Evolutionary conservation across 1,140 invertebrate genomes (phyloP), one percentile per base, ranked within the genome.

Genomic region (Pantala flavescens): DNA sequence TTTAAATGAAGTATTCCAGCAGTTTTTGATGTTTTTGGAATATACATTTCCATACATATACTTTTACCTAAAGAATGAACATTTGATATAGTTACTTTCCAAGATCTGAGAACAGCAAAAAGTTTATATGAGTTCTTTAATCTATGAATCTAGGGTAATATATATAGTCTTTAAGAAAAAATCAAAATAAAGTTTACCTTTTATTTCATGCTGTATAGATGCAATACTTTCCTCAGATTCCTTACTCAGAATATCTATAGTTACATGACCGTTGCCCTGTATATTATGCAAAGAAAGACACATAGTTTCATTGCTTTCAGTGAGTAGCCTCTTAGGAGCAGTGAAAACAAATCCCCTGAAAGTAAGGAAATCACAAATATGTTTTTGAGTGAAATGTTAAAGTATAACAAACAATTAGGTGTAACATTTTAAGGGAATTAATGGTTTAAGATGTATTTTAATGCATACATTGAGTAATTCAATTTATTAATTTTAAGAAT

Each of bases 211-310:
- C 28, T 83, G 74, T 21, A 82, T 49, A 71, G 82, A 80, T 21
- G 81, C 80, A 9, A 80, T 80, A 24, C 71, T 74, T 0, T 75
- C 49, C 12, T 74, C 76, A 28, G 79, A 72, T 5, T 78, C 73
- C 0, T 80, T 78, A 28, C 79, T 79, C 36, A 82, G 74, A n/a
- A 85, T 43, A 24, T 83, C 81, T 16, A 85, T 74, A 63, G 77
- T 74, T 76, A 84, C 79, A 42, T 82, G 77, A 21, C 81, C 84
- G 16, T 82, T 81, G n/a, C 81, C 79, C n/a, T 82, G 80, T 71
- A 84, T 77, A 78, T 84, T 82, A 75, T 85, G 82, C 16, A 85
- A 74, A 9, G 84, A 83, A 24, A 85, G 78, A 74, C 84, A 85
- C 14, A 82, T 80, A 43, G 78, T 82, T 73, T 84, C 83, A 11